These are phyloP conservation scores for Latrodectus elegans DNA, from an alignment of 2,888 invertebrate genomes.

Conservation along the genomic window DNA sequence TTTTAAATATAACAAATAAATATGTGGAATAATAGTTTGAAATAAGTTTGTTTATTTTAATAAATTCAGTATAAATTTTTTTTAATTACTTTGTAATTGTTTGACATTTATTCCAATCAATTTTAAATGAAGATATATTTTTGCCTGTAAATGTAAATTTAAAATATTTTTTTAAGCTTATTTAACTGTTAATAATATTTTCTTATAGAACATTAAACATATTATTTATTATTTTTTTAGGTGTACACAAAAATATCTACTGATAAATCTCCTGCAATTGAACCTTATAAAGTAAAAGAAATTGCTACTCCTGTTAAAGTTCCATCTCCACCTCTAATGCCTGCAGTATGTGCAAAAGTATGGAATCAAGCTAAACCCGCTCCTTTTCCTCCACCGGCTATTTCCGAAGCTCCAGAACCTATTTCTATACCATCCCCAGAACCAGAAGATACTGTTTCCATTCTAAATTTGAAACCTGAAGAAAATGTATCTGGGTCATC, in stretches of 20 bases:
- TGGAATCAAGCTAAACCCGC: conserved; percentile 57
- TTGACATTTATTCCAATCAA: too few relatives aligned
- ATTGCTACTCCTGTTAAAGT: conserved; percentile 8
- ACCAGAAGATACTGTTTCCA: conserved; percentile 2
- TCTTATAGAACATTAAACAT: neutral
- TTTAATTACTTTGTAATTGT: too few relatives aligned
- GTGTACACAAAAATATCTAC: conserved; percentile 57
- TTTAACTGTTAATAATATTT: neutral
- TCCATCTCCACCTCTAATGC: conserved; percentile 62
- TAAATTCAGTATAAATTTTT: too few relatives aligned
- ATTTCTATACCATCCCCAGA: conserved; percentile 33
- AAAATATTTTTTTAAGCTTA: too few relatives aligned
- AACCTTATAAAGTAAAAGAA: conserved; percentile 23
- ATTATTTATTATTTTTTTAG: conserved; percentile 36
- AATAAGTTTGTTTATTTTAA: too few relatives aligned
- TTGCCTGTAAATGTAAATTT: too few relatives aligned
- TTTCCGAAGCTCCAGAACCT: conserved; percentile 48
- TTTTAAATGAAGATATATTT: too few relatives aligned
- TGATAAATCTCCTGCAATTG: conserved; percentile 9
- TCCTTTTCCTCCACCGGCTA: conserved; percentile 41
- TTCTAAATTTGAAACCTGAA: neutral
- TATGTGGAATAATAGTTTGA: too few relatives aligned
- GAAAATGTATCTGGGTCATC: neutral
- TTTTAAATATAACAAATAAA: too few relatives aligned
- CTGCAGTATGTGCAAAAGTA: conserved; percentile 59